Percentiles rank a stretch among this genome's conserved stretches.
Conservation (phyloP, 2,797 vertebrate genomes). For the Carcharodon carcharias region DNA sequence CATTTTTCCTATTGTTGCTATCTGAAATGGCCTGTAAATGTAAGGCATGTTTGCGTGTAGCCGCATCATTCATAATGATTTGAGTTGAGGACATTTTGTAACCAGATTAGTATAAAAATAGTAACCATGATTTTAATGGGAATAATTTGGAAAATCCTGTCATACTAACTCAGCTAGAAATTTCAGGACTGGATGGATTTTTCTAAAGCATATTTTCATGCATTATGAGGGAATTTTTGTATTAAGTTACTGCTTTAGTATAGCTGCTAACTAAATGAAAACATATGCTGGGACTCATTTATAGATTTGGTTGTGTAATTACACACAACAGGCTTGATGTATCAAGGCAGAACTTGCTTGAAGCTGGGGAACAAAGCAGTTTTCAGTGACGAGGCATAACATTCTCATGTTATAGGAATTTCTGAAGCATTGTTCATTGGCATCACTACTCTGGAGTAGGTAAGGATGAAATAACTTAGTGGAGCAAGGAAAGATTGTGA, state of each 20-base stretch:
- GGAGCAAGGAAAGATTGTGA: background rate
- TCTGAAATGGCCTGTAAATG: background rate
- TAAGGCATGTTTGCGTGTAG: background rate
- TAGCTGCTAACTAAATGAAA: constrained; percentile 6
- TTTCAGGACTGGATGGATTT: background rate
- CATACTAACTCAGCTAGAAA: background rate
- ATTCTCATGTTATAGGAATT: background rate
- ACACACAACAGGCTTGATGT: background rate
- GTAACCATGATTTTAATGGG: background rate
- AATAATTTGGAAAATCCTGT: background rate
- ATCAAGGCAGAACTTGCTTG: background rate
- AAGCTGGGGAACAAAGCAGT: background rate
- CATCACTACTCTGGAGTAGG: too few relatives aligned
- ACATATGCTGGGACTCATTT: background rate
- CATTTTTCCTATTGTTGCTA: background rate
- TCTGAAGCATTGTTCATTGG: background rate
- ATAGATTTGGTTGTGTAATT: background rate
- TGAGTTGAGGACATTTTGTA: background rate
- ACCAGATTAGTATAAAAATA: background rate
- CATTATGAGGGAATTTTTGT: background rate
- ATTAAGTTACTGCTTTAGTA: background rate
- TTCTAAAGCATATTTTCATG: background rate
- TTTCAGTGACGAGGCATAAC: background rate
- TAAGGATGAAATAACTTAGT: background rate
- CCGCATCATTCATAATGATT: background rate